These are phyloP conservation scores for Poecilus cupreus DNA, from an alignment of 2,888 invertebrate genomes.

Conservation along the genomic window DNA sequence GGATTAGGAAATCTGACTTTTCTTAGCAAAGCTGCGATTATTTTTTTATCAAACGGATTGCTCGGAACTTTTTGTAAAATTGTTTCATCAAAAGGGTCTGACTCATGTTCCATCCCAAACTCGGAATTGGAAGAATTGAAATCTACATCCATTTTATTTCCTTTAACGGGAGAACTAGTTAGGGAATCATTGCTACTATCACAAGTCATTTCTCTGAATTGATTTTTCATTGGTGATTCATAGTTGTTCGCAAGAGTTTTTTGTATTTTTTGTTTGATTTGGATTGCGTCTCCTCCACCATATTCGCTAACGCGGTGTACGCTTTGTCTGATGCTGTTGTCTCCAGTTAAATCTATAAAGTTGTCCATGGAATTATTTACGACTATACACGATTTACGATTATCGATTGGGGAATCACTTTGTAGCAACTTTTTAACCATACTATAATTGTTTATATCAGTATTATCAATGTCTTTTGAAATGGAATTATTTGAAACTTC, in stretches of 20 bases:
- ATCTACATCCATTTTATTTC: constrained; percentile 46
- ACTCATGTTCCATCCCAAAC: constrained; percentile 49
- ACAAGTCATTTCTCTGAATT: constrained; percentile 44
- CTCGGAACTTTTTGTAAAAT: constrained; percentile 71
- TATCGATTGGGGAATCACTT: background rate
- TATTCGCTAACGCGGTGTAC: background rate
- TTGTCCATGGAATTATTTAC: background rate
- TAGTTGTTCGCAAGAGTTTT: constrained; percentile 41
- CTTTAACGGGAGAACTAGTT: constrained; percentile 40
- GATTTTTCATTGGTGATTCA: constrained; percentile 68
- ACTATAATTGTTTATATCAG: constrained; percentile 15
- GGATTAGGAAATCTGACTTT: constrained; percentile 81
- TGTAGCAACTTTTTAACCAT: constrained; percentile 13
- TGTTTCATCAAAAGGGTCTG: constrained; percentile 17
- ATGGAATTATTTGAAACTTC: background rate
- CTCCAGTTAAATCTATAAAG: constrained; percentile 47
- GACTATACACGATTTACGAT: background rate
- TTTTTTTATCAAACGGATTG: constrained; percentile 87
- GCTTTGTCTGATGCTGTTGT: background rate
- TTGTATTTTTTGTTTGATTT: constrained; percentile 12
- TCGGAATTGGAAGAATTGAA: constrained; percentile 12
- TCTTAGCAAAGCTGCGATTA: constrained; percentile 81
- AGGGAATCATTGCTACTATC: constrained; percentile 50
- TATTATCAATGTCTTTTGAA: background rate
- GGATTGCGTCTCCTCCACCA: constrained; percentile 17